These are phyloP conservation scores for Edolisoma coerulescens DNA, from an alignment of 2,113 vertebrate genomes.

Conservation along the genomic window DNA sequence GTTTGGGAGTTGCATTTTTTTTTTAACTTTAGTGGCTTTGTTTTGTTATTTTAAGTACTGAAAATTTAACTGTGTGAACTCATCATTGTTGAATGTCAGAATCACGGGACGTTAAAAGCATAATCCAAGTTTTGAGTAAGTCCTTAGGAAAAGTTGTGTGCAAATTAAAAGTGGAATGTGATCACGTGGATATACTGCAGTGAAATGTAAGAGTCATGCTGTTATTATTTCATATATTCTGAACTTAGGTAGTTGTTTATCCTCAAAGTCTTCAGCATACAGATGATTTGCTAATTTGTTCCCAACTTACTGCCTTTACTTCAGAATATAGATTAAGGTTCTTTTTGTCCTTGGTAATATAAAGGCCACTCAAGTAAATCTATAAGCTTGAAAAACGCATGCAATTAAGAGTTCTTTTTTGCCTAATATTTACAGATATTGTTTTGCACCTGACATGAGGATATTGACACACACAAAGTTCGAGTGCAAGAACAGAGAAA, in stretches of 20 bases:
- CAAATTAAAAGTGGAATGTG: background rate
- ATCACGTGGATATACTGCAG: background rate
- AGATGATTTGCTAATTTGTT: background rate
- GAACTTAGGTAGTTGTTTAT: background rate
- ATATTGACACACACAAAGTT: background rate
- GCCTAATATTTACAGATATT: background rate
- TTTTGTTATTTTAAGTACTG: slow-evolving; percentile 32
- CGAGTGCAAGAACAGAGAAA: background rate
- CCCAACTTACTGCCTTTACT: background rate
- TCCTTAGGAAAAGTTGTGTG: background rate
- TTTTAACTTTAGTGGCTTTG: background rate
- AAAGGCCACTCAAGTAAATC: background rate
- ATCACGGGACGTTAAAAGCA: background rate
- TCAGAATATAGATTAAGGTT: background rate
- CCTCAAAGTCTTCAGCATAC: background rate
- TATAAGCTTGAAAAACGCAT: background rate
- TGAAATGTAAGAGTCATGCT: background rate
- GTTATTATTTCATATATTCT: background rate
- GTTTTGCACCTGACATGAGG: background rate
- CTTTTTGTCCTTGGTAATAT: background rate
- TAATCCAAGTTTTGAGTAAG: background rate
- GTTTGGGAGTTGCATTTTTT: background rate
- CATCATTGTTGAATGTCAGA: background rate
- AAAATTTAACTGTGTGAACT: slow-evolving; percentile 11
- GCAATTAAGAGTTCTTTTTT: background rate